A percentile compares a stretch with the other conserved stretches of the same genome.
Evolutionary conservation across 2,113 vertebrate genomes (phyloP).

Genomic region (Pedetes capensis): DNA sequence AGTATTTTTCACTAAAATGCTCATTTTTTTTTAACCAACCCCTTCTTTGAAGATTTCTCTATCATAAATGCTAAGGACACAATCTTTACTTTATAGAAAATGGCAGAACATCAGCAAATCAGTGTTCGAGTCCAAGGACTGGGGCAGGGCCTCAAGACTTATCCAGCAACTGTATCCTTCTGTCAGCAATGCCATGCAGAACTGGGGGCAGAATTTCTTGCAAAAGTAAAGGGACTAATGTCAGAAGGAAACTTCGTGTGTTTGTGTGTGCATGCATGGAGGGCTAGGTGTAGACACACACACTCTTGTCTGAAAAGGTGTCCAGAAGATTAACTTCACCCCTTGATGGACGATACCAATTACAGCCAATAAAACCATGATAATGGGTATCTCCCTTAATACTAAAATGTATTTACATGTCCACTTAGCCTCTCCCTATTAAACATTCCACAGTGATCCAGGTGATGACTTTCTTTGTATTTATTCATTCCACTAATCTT

Average conservation of each 20-base stretch:
- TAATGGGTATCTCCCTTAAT: neutral
- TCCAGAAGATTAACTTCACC: neutral
- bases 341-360: neutral
- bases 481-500: neutral
- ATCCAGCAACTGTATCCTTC: slow-evolving; percentile 37
- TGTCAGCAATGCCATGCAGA: neutral
- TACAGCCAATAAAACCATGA: neutral
- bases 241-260: neutral
- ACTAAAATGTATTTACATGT: neutral
- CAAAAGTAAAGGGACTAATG: neutral
- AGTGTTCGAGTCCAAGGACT: neutral
- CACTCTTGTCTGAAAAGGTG: neutral
- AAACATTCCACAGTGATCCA: neutral
- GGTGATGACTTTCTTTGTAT: neutral
- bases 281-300: neutral
- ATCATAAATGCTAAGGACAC: slow-evolving; percentile 4
- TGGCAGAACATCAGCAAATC: slow-evolving; percentile 58
- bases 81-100: slow-evolving; percentile 40
- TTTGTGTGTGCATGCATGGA: neutral
- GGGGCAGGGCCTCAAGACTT: neutral
- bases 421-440: neutral
- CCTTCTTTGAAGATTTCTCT: slow-evolving; percentile 48
- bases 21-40: slow-evolving; percentile 63
- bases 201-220: slow-evolving; percentile 30
- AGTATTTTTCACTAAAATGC: slow-evolving; percentile 59